Conservation (phyloP, 2,797 vertebrate genomes). For the Eurystomus glaucurus region DNA sequence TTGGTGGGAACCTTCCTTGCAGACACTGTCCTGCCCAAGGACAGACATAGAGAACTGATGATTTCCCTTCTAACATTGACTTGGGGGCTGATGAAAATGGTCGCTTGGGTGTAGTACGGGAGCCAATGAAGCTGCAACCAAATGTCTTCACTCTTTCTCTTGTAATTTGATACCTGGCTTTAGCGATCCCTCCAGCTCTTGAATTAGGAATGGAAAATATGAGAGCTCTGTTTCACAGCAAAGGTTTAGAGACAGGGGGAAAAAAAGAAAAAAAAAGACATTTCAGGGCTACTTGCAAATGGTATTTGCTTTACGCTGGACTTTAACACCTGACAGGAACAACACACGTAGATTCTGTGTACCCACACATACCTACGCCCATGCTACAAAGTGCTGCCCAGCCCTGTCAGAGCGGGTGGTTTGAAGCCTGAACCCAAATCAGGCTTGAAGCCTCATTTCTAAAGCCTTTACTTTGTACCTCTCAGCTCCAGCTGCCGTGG, state of each 20-base stretch:
- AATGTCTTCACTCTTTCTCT: slow-evolving; percentile 71
- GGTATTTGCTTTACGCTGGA: background rate
- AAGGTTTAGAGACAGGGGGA: background rate
- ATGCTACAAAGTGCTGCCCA: background rate
- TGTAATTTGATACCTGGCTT: slow-evolving; percentile 75
- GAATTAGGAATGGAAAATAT: slow-evolving; percentile 75
- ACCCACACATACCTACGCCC: accelerated
- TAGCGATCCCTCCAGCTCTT: slow-evolving; percentile 66
- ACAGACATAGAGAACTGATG: background rate
- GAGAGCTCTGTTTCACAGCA: slow-evolving; percentile 38
- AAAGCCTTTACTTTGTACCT: background rate
- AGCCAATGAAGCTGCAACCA: slow-evolving; percentile 66
- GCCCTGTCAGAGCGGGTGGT: background rate
- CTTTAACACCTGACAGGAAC: background rate
- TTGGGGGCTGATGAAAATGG: background rate
- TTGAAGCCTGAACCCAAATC: background rate
- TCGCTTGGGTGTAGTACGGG: background rate
- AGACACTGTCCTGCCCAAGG: background rate
- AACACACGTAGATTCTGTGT: background rate
- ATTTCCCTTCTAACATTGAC: background rate
- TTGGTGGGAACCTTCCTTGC: background rate
- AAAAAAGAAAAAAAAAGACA: background rate
- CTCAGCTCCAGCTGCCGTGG: background rate
- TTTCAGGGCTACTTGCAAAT: background rate
- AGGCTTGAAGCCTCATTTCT: background rate